Conservation (phyloP, 2,113 vertebrate genomes). For the Ophiodon elongatus region DNA sequence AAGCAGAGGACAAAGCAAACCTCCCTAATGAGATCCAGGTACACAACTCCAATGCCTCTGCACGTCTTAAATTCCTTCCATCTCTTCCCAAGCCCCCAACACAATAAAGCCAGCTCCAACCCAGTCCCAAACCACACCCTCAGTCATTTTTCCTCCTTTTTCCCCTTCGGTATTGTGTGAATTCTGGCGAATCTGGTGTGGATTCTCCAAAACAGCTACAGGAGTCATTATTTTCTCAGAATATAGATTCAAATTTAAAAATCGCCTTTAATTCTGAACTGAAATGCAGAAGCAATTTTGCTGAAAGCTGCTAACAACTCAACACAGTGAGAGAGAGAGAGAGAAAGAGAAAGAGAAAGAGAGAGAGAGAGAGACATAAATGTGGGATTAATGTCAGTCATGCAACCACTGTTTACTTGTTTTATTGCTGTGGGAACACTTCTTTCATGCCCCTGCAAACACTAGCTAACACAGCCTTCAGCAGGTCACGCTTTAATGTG, state of each 20-base stretch:
- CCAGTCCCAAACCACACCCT: conserved; percentile 11
- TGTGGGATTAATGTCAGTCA: conserved; percentile 43
- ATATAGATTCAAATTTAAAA: not conserved
- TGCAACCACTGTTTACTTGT: conserved; percentile 60
- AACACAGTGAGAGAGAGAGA: not conserved
- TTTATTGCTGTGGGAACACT: conserved; percentile 66
- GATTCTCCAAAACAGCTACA: conserved; percentile 8
- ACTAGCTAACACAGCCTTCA: conserved; percentile 51
- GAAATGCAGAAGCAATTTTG: not conserved
- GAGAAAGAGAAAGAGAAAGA: not conserved
- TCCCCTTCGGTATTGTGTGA: not conserved
- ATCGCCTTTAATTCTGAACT: not conserved
- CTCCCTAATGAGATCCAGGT: conserved; percentile 71
- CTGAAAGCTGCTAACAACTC: not conserved
- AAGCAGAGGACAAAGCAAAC: conserved; percentile 65
- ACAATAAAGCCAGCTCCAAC: conserved; percentile 30
- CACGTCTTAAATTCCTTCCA: conserved; percentile 54
- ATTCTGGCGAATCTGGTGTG: conserved; percentile 10
- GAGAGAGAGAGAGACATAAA: conserved; percentile 2
- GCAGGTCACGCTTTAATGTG: conserved; percentile 67
- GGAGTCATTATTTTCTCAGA: not conserved
- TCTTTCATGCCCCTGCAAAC: conserved; percentile 66
- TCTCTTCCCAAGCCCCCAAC: conserved; percentile 37
- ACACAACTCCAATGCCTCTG: conserved; percentile 60
- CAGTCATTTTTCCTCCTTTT: conserved; percentile 1